Percentiles rank a stretch among this genome's conserved stretches.
These are phyloP conservation scores for Chinchilla lanigera DNA, from an alignment of 2,113 vertebrate genomes.

Conservation along the genomic window DNA sequence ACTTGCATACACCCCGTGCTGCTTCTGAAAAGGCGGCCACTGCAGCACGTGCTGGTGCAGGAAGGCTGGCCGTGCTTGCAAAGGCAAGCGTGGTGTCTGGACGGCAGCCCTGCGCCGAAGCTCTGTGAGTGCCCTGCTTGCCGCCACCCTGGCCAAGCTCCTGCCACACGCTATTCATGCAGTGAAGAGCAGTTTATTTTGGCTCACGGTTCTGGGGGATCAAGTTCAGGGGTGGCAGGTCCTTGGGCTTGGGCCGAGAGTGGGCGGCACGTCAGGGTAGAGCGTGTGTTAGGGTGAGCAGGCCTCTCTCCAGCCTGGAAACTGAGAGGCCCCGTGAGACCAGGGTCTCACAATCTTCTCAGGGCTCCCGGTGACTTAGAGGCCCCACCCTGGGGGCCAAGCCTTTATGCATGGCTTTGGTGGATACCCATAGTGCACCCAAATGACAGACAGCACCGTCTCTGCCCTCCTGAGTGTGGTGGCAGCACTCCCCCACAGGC, in stretches of 20 bases:
- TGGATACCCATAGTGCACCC: background rate
- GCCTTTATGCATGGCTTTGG: background rate
- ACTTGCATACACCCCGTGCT: background rate
- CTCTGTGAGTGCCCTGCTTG: background rate
- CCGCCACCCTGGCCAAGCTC: background rate
- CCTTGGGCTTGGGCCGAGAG: background rate
- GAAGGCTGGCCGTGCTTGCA: background rate
- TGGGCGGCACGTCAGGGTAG: background rate
- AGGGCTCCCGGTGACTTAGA: background rate
- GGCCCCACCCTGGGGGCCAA: background rate
- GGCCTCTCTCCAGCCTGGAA: background rate
- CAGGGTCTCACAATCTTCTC: background rate
- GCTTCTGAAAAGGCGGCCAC: background rate
- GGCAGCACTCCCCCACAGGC: background rate
- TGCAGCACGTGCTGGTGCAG: background rate
- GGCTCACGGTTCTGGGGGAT: background rate
- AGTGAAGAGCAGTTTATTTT: background rate
- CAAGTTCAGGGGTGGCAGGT: background rate
- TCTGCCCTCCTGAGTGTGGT: rapidly evolving
- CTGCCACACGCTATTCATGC: background rate
- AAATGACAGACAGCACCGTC: background rate
- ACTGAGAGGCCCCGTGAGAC: background rate
- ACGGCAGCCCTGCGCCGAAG: background rate
- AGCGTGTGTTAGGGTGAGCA: background rate
- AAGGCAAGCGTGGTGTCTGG: background rate